These are phyloP conservation scores for Argopecten irradians DNA, from an alignment of 1,140 invertebrate species.

Conservation along the genomic window DNA sequence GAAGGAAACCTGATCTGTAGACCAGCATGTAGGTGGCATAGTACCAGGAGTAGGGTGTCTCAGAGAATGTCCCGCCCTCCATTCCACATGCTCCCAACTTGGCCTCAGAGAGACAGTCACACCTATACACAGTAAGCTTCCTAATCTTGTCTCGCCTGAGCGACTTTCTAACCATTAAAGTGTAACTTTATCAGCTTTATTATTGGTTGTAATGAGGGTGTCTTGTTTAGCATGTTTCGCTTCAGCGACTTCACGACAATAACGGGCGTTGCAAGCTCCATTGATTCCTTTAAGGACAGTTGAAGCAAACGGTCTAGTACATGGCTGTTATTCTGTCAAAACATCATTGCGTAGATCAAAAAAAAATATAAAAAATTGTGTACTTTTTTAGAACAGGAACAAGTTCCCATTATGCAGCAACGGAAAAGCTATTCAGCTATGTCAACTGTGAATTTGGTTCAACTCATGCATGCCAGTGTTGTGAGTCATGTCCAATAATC, in stretches of 20 bases:
- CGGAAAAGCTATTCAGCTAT: neutral
- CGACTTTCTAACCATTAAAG: slow-evolving; percentile 8
- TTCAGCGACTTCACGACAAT: neutral
- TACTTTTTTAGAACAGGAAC: neutral
- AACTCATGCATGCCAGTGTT: neutral
- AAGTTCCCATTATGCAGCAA: slow-evolving; percentile 1
- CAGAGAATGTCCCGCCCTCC: slow-evolving; percentile 2
- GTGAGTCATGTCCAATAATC: neutral
- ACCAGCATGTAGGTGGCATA: neutral
- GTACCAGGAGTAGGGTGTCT: neutral
- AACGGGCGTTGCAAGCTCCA: neutral
- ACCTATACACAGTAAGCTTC: neutral
- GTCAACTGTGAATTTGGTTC: neutral
- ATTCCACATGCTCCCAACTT: neutral
- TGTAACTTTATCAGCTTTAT: neutral
- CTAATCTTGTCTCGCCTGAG: slow-evolving; percentile 7
- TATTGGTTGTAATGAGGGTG: neutral
- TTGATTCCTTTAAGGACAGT: neutral
- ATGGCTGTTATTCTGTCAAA: neutral
- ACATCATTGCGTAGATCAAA: neutral
- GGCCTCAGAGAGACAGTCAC: neutral
- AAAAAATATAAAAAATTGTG: neutral
- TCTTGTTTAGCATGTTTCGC: neutral
- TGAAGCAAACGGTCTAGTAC: neutral
- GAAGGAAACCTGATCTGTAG: neutral